Conservation (phyloP, 2,113 vertebrate genomes). For the Heterotis niloticus region DNA sequence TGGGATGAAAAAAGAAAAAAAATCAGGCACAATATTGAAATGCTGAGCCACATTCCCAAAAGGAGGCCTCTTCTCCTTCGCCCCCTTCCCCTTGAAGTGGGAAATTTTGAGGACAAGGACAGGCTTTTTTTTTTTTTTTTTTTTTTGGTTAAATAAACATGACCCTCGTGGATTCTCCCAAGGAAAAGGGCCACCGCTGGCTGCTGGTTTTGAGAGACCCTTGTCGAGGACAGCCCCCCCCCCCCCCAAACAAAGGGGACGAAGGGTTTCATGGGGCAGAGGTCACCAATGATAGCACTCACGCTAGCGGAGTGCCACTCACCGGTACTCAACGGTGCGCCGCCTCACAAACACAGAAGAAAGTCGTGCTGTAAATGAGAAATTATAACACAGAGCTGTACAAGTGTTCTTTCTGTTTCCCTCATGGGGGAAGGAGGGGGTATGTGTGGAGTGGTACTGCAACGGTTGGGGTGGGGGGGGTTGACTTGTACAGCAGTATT, state of each 20-base stretch:
- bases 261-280: constrained; percentile 71
- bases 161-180: constrained; percentile 58
- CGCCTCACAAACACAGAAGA: constrained; percentile 74
- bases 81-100: constrained; percentile 14
- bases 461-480: constrained; percentile 22
- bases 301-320: constrained; percentile 72
- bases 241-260: constrained; percentile 59
- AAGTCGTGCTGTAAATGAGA: constrained; percentile 66
- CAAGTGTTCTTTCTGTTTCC: constrained; percentile 24
- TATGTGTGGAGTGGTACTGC: constrained; percentile 17
- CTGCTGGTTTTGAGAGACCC: constrained; percentile 55
- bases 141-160: constrained; percentile 54
- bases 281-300: constrained; percentile 59
- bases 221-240: constrained; percentile 62
- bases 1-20: constrained; percentile 25
- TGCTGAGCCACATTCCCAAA: constrained; percentile 38
- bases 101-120: constrained; percentile 58
- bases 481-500: constrained; percentile 32
- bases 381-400: constrained; percentile 59
- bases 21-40: constrained; percentile 36
- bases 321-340: constrained; percentile 65
- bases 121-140: constrained; percentile 60
- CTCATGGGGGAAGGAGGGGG: constrained; percentile 17
- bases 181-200: constrained; percentile 41
- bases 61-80: constrained; percentile 43